Evolutionary conservation across 1,140 invertebrate genomes (phyloP).

Genomic region (Muscidifurax raptorellus): DNA sequence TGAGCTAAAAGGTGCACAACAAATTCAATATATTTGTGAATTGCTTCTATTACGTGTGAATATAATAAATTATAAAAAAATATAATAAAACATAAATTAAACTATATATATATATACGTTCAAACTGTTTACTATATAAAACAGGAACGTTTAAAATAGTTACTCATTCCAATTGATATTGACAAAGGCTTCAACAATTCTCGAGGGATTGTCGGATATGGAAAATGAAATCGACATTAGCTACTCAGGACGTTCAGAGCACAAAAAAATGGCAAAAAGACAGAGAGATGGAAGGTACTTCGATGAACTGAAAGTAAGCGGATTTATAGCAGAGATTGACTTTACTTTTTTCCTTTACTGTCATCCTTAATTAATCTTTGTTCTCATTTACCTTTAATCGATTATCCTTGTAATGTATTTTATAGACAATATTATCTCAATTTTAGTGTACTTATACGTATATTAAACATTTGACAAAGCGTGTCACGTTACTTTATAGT

Average conservation of each 20-base stretch:
- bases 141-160: background rate
- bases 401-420: slow-evolving; percentile 12
- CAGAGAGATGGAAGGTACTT: slow-evolving; percentile 19
- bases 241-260: background rate
- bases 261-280: background rate
- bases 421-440: background rate
- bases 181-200: background rate
- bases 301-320: slow-evolving; percentile 44
- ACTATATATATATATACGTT: background rate
- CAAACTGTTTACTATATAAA: no score
- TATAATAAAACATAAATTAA: background rate
- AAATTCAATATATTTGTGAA: no score
- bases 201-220: background rate
- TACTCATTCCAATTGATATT: background rate
- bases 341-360: slow-evolving; percentile 2
- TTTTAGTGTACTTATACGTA: background rate
- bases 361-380: slow-evolving; percentile 40
- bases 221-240: slow-evolving; percentile 47
- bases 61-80: no score
- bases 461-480: no score
- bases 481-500: no score
- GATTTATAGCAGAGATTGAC: slow-evolving; percentile 35
- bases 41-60: no score
- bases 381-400: background rate
- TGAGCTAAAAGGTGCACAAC: no score